Evolutionary conservation across 2,888 invertebrate genomes (phyloP).

Genomic region (Terebella lapidaria): DNA sequence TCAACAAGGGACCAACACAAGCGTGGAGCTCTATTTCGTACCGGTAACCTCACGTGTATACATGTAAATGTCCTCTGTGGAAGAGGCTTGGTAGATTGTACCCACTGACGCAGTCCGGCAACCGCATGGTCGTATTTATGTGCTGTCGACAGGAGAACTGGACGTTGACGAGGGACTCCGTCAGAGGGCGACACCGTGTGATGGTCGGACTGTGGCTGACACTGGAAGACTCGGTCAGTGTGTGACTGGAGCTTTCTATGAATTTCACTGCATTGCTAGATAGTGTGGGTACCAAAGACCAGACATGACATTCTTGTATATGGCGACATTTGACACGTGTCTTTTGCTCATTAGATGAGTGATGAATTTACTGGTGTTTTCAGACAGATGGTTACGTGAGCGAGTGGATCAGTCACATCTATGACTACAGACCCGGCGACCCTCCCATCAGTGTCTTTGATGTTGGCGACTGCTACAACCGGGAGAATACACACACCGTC

Average conservation of each 20-base stretch:
- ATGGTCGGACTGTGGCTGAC: not conserved
- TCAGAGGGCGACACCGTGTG: not conserved
- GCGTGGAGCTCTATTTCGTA: not conserved
- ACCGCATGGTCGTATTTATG: too few species aligned
- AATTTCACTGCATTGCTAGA: too few species aligned
- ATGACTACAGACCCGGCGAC: not conserved
- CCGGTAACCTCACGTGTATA: not conserved
- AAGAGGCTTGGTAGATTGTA: too few species aligned
- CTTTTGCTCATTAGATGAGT: not conserved
- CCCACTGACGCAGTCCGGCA: too few species aligned
- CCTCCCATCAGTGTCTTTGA: not conserved
- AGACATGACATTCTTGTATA: not conserved
- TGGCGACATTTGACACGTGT: not conserved
- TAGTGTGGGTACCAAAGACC: not conserved
- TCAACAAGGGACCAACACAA: not conserved
- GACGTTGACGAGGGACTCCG: not conserved
- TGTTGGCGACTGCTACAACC: not conserved
- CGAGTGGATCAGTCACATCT: not conserved
- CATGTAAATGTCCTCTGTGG: too few species aligned
- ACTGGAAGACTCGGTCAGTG: not conserved
- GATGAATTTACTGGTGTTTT: not conserved
- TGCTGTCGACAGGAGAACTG: not conserved
- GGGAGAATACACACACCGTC: not conserved
- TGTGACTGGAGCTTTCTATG: not conserved
- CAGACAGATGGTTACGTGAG: not conserved